Conservation (phyloP, 2,888 invertebrate species). For the Nemapogon koenigi region DNA sequence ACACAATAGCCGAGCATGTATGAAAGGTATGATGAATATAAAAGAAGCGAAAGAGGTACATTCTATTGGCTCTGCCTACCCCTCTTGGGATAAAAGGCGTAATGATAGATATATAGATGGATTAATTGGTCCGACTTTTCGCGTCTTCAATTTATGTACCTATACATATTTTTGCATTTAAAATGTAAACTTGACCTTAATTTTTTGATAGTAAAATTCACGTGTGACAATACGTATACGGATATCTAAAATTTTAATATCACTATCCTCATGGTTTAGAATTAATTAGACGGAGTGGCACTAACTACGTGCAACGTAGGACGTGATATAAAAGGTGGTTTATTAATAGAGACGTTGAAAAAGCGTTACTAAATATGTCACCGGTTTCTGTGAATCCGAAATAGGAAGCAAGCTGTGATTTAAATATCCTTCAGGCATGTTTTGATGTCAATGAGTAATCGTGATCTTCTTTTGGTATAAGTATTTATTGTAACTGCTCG, state of each 20-base stretch:
- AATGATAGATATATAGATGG: not conserved
- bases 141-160: not conserved
- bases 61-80: too few species aligned
- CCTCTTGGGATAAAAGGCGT: too few species aligned
- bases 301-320: not conserved
- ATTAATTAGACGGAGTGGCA: too few species aligned
- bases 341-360: not conserved
- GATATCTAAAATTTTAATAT: too few species aligned
- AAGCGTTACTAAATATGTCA: not conserved
- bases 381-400: not conserved
- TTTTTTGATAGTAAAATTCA: not conserved
- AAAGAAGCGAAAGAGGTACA: too few species aligned
- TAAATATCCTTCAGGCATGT: constrained; percentile 3
- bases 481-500: too few species aligned
- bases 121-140: not conserved
- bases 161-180: not conserved
- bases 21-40: too few species aligned
- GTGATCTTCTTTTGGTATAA: too few species aligned
- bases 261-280: too few species aligned
- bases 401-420: constrained; percentile 1
- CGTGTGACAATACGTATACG: too few species aligned
- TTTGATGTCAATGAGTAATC: constrained; percentile 7
- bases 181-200: not conserved
- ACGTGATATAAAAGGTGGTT: not conserved
- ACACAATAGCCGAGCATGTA: too few species aligned